These are phyloP conservation scores for Sigmodon hispidus DNA, from an alignment of 2,113 vertebrate genomes.

Conservation along the genomic window DNA sequence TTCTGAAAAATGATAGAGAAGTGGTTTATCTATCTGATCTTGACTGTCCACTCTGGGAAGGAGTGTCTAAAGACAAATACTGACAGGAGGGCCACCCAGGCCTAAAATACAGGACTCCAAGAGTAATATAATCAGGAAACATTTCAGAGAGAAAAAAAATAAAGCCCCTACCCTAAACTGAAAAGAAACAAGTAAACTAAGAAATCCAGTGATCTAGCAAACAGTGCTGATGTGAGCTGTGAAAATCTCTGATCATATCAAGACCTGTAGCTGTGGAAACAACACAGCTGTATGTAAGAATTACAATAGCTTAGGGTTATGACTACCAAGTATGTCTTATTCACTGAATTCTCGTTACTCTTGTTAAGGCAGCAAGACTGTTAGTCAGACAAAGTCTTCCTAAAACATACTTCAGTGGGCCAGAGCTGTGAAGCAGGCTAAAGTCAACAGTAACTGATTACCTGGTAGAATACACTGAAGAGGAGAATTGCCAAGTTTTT, in stretches of 20 bases:
- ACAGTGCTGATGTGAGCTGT: not conserved
- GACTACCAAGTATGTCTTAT: not conserved
- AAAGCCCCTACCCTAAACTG: not conserved
- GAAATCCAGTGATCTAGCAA: slow-evolving; percentile 35
- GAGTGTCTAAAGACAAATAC: slow-evolving; percentile 12
- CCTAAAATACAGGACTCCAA: not conserved
- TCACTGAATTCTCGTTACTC: not conserved
- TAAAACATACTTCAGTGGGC: slow-evolving; percentile 6
- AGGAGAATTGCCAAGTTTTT: slow-evolving; percentile 22
- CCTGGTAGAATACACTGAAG: not conserved
- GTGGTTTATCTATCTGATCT: not conserved
- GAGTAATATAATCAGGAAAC: not conserved
- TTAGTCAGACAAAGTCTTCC: slow-evolving; percentile 31
- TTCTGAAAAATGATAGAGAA: slow-evolving; percentile 58
- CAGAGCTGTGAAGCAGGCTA: slow-evolving; percentile 20
- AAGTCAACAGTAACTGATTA: not conserved
- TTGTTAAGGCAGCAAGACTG: not conserved
- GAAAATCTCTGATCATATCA: not conserved
- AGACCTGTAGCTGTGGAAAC: not conserved
- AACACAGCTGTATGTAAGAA: not conserved
- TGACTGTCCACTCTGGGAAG: slow-evolving; percentile 39
- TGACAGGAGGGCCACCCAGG: not conserved
- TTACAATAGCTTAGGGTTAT: not conserved
- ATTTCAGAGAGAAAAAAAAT: slow-evolving; percentile 10
- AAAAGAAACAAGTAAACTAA: slow-evolving; percentile 29